Evolutionary conservation across 1,140 invertebrate species (phyloP).

Genomic region (Notospermus geniculatus): DNA sequence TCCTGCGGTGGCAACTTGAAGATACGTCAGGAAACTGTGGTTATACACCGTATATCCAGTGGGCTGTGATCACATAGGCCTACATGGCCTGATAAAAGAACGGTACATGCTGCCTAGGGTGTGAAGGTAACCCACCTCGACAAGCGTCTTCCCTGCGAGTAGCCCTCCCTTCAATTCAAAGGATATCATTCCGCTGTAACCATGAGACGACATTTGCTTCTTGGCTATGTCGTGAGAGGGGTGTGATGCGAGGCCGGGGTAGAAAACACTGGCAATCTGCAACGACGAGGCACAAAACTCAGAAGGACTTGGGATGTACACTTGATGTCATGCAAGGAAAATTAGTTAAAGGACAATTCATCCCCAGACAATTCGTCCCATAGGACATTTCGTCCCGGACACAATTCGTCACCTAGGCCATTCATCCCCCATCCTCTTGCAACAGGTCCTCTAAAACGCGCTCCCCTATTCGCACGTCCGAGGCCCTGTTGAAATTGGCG

Average conservation of each 20-base stretch:
- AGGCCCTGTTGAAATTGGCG: too few relatives aligned
- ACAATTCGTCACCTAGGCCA: too few relatives aligned
- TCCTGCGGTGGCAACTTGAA: too few relatives aligned
- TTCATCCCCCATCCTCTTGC: too few relatives aligned
- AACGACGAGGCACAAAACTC: conserved; percentile 17
- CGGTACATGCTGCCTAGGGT: neutral
- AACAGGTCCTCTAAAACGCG: too few relatives aligned
- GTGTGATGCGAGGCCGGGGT: conserved; percentile 76
- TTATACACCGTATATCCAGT: too few relatives aligned
- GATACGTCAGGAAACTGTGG: too few relatives aligned
- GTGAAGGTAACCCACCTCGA: conserved; percentile 30
- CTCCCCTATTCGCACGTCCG: too few relatives aligned
- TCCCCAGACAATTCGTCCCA: too few relatives aligned
- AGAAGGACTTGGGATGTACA: neutral
- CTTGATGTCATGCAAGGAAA: neutral
- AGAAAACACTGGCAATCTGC: conserved; percentile 37
- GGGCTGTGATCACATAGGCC: too few relatives aligned
- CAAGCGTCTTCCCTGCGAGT: conserved; percentile 72
- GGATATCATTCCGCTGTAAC: conserved; percentile 88
- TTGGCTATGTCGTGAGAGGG: conserved; percentile 81
- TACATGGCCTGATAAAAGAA: neutral
- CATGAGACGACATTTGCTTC: conserved; percentile 69
- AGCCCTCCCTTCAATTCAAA: conserved; percentile 82
- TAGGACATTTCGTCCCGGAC: too few relatives aligned
- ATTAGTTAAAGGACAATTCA: conserved; percentile 1